Evolutionary conservation across 2,113 vertebrate genomes (phyloP).

Genomic region (Triplophysa rosa): DNA sequence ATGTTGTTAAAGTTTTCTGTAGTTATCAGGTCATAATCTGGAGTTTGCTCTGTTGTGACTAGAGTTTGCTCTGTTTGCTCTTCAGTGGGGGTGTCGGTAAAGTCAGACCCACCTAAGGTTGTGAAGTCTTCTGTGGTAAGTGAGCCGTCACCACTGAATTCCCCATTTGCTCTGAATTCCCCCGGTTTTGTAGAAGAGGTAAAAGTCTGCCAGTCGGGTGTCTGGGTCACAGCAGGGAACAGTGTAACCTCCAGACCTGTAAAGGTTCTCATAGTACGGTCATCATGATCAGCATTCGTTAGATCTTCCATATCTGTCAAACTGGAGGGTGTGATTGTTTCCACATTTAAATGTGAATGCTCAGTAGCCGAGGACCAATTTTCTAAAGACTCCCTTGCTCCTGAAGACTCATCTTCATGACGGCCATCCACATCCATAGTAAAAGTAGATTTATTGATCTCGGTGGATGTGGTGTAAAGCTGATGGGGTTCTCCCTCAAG

Average conservation of each 20-base stretch:
- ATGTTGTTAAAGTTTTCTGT: constrained; percentile 49
- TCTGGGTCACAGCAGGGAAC: constrained; percentile 58
- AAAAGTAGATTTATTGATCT: constrained; percentile 30
- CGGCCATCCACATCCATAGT: not conserved
- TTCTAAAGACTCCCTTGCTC: constrained; percentile 41
- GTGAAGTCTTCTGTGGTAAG: constrained; percentile 36
- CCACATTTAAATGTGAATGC: constrained; percentile 27
- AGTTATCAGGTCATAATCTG: constrained; percentile 1
- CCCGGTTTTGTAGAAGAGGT: constrained; percentile 49
- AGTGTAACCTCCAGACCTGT: constrained; percentile 56
- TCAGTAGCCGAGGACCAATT: constrained; percentile 26
- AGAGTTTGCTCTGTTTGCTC: not conserved
- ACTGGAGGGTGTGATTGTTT: constrained; percentile 29
- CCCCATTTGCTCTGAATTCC: constrained; percentile 65
- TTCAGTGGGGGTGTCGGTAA: not conserved
- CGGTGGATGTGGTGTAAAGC: constrained; percentile 40
- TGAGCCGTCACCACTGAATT: constrained; percentile 60
- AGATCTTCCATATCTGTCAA: constrained; percentile 11
- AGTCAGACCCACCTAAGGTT: constrained; percentile 37
- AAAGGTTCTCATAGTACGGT: constrained; percentile 12
- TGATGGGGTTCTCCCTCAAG: constrained; percentile 45
- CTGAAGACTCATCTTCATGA: constrained; percentile 29
- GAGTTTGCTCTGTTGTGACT: not conserved
- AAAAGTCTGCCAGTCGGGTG: constrained; percentile 46
- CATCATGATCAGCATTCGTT: constrained; percentile 45